Conservation (phyloP, 2,797 vertebrate species). For the Coccyzus lansbergi region DNA sequence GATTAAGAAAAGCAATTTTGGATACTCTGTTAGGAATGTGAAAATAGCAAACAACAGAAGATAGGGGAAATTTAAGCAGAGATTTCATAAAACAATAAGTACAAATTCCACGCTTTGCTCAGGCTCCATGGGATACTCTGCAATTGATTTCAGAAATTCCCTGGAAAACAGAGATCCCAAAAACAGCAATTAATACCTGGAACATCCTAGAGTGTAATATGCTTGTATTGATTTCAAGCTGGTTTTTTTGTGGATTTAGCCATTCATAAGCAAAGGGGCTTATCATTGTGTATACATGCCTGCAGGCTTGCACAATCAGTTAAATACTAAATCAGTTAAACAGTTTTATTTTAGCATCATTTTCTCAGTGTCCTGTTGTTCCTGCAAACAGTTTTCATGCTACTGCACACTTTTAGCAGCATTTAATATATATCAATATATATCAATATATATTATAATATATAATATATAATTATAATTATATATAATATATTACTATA, state of each 20-base stretch:
- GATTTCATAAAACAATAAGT: not conserved
- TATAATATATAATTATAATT: no score
- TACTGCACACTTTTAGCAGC: not conserved
- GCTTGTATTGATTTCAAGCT: not conserved
- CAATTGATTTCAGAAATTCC: not conserved
- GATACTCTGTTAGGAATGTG: not conserved
- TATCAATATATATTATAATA: no score
- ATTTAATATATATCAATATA: no score
- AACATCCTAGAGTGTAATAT: not conserved
- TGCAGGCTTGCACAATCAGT: not conserved
- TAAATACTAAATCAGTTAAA: not conserved
- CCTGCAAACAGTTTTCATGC: not conserved
- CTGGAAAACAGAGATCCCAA: not conserved
- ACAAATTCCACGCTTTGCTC: not conserved
- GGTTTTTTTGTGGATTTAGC: slow-evolving; percentile 3
- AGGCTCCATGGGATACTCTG: not conserved
- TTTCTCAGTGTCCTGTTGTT: not conserved
- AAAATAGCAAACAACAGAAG: not conserved
- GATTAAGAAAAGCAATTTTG: not conserved
- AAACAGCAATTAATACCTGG: not conserved
- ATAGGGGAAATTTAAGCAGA: not conserved
- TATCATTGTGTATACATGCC: not conserved
- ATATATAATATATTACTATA: no score
- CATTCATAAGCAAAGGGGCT: not conserved
- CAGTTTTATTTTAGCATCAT: not conserved